Conservation (phyloP, 2,888 invertebrate genomes). For the Molorchus minor region DNA sequence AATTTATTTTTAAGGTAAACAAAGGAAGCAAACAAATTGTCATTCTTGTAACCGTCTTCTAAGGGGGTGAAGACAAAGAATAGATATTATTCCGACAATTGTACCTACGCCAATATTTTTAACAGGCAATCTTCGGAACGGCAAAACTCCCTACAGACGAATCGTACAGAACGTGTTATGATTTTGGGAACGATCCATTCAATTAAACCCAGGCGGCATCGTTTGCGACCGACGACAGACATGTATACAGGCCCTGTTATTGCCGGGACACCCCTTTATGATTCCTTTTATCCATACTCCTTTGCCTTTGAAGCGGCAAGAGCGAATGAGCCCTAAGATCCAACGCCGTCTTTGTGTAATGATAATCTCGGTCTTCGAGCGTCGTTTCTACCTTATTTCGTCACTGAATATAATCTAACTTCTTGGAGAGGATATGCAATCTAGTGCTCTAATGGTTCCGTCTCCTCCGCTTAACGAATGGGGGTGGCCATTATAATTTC, state of each 20-base stretch:
- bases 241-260: slow-evolving; percentile 53
- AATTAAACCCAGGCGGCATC: slow-evolving; percentile 53
- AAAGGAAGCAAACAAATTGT: too few relatives aligned
- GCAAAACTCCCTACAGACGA: slow-evolving; percentile 36
- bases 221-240: slow-evolving; percentile 53
- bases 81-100: slow-evolving; percentile 27
- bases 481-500: slow-evolving; percentile 22
- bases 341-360: slow-evolving; percentile 47
- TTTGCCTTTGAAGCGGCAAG: slow-evolving; percentile 39
- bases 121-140: slow-evolving; percentile 15
- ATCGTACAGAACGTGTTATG: slow-evolving; percentile 54
- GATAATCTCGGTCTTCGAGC: slow-evolving; percentile 48
- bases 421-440: slow-evolving; percentile 41
- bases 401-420: slow-evolving; percentile 51
- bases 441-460: slow-evolving; percentile 9
- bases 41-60: slow-evolving; percentile 3
- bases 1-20: too few relatives aligned
- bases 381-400: slow-evolving; percentile 44
- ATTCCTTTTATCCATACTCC: slow-evolving; percentile 43
- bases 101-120: slow-evolving; percentile 20
- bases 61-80: slow-evolving; percentile 15
- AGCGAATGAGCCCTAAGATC: slow-evolving; percentile 33
- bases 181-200: slow-evolving; percentile 50
- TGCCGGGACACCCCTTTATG: slow-evolving; percentile 44
- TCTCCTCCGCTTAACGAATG: slow-evolving; percentile 21